Evolutionary conservation across 2,113 vertebrate species (phyloP), one percentile per base, ranked within the genome.

Genomic region (Ictalurus furcatus): DNA sequence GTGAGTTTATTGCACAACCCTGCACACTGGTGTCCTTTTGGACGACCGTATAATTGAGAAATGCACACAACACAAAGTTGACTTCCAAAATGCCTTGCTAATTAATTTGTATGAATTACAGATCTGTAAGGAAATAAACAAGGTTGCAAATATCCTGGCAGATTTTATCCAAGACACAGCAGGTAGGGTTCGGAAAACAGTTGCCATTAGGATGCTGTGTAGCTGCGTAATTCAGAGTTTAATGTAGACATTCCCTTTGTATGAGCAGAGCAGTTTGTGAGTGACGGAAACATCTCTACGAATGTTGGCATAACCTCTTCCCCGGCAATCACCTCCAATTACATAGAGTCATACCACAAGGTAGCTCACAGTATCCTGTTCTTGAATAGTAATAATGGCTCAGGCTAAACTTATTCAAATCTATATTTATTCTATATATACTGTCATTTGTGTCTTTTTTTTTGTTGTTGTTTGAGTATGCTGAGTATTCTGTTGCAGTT

Each of bases 101-200:
- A 67, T 4, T 23, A 0, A 28, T 91, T 9, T 92, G 12, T 92
- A 79, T 88, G 85, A 61, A 52, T 11, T 91, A 37, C 91, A 98
- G 98, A 96, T 98, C 84, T 98, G 97, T 93, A 96, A 96, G 6
- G 97, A 99, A 94, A 97, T 98, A 81, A 96, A 96, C 92, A 93
- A 94, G 83, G 92, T 96, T 88, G 93, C 97, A 85, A 96, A 96
- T 82, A 92, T 96, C 0, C 91, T 98, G 92, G 96, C 97, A 30
- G 93, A 95, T 87, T 98, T 96, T 90, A 93, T 97, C 65, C 96
- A 96, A 65, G 93, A 95, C 12, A 94, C 84, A 83, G 97, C 97
- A 94, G 96, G 97, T 97, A 94, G 25, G 44, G 79, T 71, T 37
- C 48, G 28, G 34, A 56, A 63, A 73, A 44, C 2, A 11, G 48